phyloP scores from a whole-genome alignment of 2,888 invertebrate genomes.

The Linnaemya vulpina region DNA sequence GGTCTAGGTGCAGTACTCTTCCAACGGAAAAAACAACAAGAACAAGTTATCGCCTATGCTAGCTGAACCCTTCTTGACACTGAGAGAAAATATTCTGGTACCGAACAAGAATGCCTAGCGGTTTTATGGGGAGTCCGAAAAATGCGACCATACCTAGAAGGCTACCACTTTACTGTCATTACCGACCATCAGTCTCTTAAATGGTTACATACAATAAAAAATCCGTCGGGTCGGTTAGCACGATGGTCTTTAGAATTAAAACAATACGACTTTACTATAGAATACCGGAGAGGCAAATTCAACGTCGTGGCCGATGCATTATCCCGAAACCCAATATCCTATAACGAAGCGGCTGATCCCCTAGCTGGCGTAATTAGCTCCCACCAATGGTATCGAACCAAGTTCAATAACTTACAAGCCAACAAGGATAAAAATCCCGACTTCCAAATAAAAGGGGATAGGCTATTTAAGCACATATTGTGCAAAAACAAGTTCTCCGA shows the following conservation, averaged over 20 bases:
- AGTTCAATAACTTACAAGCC: neutral
- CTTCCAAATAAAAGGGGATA: neutral
- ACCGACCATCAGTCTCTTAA: constrained; percentile 67
- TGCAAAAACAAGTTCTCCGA: neutral
- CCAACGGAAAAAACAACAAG: constrained; percentile 15
- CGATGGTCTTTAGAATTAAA: constrained; percentile 64
- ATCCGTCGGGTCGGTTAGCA: constrained; percentile 57
- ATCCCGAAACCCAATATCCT: constrained; percentile 18
- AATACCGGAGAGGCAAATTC: constrained; percentile 40
- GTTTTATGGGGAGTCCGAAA: constrained; percentile 65
- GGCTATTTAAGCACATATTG: neutral
- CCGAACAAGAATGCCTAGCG: constrained; percentile 67
- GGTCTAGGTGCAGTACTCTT: constrained; percentile 45
- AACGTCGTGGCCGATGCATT: constrained; percentile 59
- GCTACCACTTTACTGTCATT: constrained; percentile 54
- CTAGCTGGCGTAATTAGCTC: neutral
- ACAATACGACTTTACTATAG: constrained; percentile 51
- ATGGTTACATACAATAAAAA: constrained; percentile 63
- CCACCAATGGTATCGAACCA: constrained; percentile 17
- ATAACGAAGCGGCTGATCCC: neutral
- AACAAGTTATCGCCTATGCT: constrained; percentile 49
- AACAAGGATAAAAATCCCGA: no score
- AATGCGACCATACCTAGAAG: no score
- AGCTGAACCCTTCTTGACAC: constrained; percentile 45
- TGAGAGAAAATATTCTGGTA: constrained; percentile 12